Percentiles rank a stretch among this genome's conserved stretches.
phyloP scores from a whole-genome alignment of 30 jellyfish, hydroid and myxozoan species.

The Aurelia coerulea region DNA sequence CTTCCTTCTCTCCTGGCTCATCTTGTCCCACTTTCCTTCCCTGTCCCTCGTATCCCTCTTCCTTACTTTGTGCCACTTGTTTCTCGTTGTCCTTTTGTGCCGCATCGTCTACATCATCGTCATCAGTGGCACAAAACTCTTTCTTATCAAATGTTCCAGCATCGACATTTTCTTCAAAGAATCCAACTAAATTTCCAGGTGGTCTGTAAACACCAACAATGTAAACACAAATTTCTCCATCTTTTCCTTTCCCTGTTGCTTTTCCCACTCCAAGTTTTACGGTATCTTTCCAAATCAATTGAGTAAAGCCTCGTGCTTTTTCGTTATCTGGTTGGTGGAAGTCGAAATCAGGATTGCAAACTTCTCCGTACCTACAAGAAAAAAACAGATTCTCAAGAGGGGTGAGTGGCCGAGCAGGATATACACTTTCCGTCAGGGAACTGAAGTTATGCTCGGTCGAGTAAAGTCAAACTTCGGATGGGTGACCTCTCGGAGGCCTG shows the following conservation, averaged over 20 bases:
- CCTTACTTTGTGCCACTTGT: background rate
- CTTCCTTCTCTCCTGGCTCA: constrained; percentile 5
- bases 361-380: constrained; percentile 91
- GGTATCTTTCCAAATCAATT: constrained; percentile 95
- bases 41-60: background rate
- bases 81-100: constrained; percentile 2
- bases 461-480: no score
- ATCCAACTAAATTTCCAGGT: constrained; percentile 87
- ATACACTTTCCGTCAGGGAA: no score
- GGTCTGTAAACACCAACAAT: constrained; percentile 94
- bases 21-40: constrained; percentile 15
- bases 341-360: constrained; percentile 84
- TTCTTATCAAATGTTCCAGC: constrained; percentile 71
- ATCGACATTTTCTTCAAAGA: constrained; percentile 77
- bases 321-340: constrained; percentile 55
- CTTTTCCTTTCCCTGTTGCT: constrained; percentile 73
- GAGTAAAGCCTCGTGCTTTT: constrained; percentile 90
- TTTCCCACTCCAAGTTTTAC: constrained; percentile 84
- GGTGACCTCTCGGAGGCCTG: no score
- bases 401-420: background rate
- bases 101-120: constrained; percentile 24
- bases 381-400: background rate
- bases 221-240: constrained; percentile 78
- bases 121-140: constrained; percentile 37
- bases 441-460: no score